phyloP scores from a whole-genome alignment of 2,113 vertebrate species.

The Eublepharis macularius region DNA sequence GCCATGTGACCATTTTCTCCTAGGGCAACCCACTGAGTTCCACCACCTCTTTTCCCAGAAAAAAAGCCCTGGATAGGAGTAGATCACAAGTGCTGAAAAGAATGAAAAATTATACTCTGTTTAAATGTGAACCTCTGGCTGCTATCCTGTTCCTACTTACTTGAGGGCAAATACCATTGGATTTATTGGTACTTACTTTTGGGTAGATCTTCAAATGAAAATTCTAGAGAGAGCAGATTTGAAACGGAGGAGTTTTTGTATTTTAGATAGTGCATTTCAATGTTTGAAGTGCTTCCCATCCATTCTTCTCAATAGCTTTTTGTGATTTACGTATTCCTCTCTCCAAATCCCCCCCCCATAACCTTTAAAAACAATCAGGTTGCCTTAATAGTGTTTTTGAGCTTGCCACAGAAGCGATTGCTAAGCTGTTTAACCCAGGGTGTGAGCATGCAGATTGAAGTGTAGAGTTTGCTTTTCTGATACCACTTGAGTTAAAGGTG shows the following conservation, averaged over 20 bases:
- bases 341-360: neutral
- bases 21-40: no score
- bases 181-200: neutral
- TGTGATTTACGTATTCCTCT: neutral
- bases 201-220: no score
- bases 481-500: neutral
- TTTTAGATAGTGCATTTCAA: neutral
- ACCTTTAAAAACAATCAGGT: fast-evolving
- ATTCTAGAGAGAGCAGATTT: neutral
- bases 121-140: neutral
- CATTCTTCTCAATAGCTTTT: neutral
- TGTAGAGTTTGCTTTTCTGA: neutral
- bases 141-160: neutral
- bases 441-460: neutral
- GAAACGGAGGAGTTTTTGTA: neutral
- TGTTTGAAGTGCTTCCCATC: neutral
- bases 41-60: no score
- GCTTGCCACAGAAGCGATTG: neutral
- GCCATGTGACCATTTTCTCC: no score
- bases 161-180: neutral
- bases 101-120: neutral
- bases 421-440: neutral
- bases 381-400: neutral
- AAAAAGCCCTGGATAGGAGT: no score
- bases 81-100: neutral